Base-by-base conservation (phyloP, 1,140 invertebrate genomes). In the Colletes gigas region DNA sequence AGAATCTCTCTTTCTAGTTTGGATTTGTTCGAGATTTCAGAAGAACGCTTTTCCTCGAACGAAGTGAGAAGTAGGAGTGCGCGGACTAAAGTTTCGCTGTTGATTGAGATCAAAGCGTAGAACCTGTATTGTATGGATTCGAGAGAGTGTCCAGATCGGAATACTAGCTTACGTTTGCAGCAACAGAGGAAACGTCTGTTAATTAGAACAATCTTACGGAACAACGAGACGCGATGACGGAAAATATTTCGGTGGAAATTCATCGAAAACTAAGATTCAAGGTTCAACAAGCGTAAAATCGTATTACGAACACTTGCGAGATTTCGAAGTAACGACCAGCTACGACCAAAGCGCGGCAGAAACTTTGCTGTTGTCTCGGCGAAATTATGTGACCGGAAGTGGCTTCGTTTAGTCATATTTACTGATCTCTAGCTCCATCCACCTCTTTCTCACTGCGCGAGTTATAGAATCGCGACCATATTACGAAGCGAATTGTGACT, bases 61-160 rank as follows among this genome's bases (percentile, higher is more conserved):
- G 2, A 2, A 1, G 1, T 21, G 4, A n/a, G 17, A 47, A n/a
- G 9, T 30, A 15, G 10, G 6, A 4, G 0, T 1, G 17, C 7
- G 0, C 15, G 76, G 91, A 88, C 92, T 89, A 92, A 91, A 93
- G 83, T 93, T 93, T 88, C 82, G 12, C 92, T 90, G 90, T 92
- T 91, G 89, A 90, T 90, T 72, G 85, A 93, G 91, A 93, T 93
- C 91, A 93, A 92, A 92, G 91, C 68, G 62, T 88, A 91, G 87
- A 80, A 87, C 86, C 78, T 39, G 82, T 83, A 78, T 78, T 80
- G 57, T 83, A 69, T 83, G 83, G 88, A 91, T 91, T 80, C 59
- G 78, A 66, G 80, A 78, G 81, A 78, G 69, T 83, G 84, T 89
- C 84, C 90, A 83, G 83, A 86, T 89, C 75, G 47, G 60, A 75